Evolutionary conservation across 2,113 vertebrate species (phyloP).

Genomic region (Callocephalon fimbriatum): DNA sequence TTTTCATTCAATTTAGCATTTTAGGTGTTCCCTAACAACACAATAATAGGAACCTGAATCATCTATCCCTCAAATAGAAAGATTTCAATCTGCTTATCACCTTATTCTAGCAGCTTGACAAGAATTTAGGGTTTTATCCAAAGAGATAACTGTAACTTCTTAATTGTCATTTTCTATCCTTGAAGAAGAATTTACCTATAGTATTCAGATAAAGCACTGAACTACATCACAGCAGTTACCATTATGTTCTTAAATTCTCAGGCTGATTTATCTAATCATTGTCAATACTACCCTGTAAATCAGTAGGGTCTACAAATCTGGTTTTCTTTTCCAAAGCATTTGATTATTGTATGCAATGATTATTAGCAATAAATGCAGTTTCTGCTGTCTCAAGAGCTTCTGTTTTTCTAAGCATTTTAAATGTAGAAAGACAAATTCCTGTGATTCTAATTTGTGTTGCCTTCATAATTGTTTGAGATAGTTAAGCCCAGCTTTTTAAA

Average conservation of each 20-base stretch:
- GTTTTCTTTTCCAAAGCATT: neutral
- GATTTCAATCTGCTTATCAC: neutral
- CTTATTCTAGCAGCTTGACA: neutral
- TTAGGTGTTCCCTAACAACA: neutral
- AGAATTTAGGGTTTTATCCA: neutral
- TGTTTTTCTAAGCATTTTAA: slow-evolving; percentile 9
- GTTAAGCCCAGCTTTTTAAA: neutral
- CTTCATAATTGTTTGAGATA: neutral
- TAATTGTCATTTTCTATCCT: neutral
- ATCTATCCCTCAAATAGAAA: neutral
- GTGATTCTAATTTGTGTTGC: neutral
- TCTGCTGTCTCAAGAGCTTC: neutral
- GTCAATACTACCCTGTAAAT: neutral
- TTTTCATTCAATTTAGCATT: neutral
- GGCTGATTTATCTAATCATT: neutral
- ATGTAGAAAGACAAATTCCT: neutral
- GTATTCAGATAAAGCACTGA: neutral
- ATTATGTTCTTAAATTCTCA: neutral
- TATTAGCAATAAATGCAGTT: neutral
- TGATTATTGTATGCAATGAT: neutral
- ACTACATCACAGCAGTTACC: neutral
- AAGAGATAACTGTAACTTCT: neutral
- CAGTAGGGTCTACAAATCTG: neutral
- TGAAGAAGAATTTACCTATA: neutral
- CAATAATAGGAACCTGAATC: neutral